Conservation (phyloP, 2,888 invertebrate species). For the Conomelus anceps region DNA sequence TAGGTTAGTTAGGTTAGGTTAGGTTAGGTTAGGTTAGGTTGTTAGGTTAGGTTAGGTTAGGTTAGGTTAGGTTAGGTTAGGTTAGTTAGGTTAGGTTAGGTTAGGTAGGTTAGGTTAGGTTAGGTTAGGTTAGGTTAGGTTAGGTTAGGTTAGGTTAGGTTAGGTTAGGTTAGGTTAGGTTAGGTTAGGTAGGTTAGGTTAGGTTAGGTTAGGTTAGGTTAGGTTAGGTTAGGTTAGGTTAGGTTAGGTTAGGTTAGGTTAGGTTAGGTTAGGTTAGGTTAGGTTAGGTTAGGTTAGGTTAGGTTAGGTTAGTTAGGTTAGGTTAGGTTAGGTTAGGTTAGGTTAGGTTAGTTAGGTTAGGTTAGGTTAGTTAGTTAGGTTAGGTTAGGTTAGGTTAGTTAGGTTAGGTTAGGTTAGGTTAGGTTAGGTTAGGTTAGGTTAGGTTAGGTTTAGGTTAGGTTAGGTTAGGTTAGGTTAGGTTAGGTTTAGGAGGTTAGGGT, state of each 20-base stretch:
- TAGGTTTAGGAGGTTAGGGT: conserved; percentile 24
- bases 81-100: conserved; percentile 12
- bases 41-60: conserved; percentile 24
- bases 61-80: conserved; percentile 27
- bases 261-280: not conserved
- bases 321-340: conserved; percentile 23
- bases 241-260: conserved; percentile 15
- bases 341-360: conserved; percentile 10
- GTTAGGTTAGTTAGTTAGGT: conserved; percentile 21
- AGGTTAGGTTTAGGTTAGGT: conserved; percentile 20
- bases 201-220: conserved; percentile 28
- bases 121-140: conserved; percentile 26
- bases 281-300: conserved; percentile 25
- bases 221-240: conserved; percentile 9
- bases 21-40: not conserved
- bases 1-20: conserved; percentile 18
- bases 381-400: conserved; percentile 19
- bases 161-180: conserved; percentile 12
- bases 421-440: conserved; percentile 9
- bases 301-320: conserved; percentile 17
- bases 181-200: conserved; percentile 17
- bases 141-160: conserved; percentile 13
- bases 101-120: conserved; percentile 18
- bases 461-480: conserved; percentile 22
- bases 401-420: conserved; percentile 17